Percentiles rank a stretch among this genome's conserved stretches.
Evolutionary conservation across 1,140 invertebrate species (phyloP).

Genomic region (Atta cephalotes): DNA sequence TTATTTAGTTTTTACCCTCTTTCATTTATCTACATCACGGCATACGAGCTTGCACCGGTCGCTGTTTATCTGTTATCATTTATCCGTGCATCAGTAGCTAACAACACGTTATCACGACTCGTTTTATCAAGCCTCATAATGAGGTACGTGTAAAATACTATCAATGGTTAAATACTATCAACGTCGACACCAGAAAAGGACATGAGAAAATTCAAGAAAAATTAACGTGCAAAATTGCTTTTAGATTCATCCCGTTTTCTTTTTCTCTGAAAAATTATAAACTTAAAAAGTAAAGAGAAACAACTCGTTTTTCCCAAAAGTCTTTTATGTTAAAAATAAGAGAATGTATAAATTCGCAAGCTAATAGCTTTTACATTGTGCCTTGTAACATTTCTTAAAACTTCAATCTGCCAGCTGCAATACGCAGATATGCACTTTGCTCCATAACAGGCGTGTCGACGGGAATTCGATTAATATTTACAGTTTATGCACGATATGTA

Average conservation of each 20-base stretch:
- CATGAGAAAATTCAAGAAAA: neutral
- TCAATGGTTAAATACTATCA: constrained; percentile 38
- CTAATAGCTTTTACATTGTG: neutral
- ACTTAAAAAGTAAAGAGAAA: neutral
- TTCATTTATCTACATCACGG: constrained; percentile 48
- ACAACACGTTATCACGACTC: constrained; percentile 14
- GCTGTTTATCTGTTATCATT: constrained; percentile 70
- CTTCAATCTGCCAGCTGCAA: neutral
- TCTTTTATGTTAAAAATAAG: constrained; percentile 2
- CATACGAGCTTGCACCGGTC: constrained; percentile 23
- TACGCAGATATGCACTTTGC: constrained; percentile 18
- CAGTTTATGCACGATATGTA: constrained; percentile 45
- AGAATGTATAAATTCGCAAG: neutral
- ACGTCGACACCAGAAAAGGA: neutral
- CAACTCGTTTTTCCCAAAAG: neutral
- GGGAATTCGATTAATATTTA: constrained; percentile 70
- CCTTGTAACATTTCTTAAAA: neutral
- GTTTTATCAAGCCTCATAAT: constrained; percentile 48
- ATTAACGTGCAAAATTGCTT: neutral
- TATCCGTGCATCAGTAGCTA: constrained; percentile 65
- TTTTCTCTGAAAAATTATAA: neutral
- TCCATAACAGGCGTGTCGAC: neutral
- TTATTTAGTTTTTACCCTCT: constrained; percentile 48
- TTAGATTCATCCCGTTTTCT: constrained; percentile 1
- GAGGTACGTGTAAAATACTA: constrained; percentile 36